Evolutionary conservation across 2,113 vertebrate species (phyloP), one percentile per base, ranked within the genome.

Genomic region (Prinia subflava): DNA sequence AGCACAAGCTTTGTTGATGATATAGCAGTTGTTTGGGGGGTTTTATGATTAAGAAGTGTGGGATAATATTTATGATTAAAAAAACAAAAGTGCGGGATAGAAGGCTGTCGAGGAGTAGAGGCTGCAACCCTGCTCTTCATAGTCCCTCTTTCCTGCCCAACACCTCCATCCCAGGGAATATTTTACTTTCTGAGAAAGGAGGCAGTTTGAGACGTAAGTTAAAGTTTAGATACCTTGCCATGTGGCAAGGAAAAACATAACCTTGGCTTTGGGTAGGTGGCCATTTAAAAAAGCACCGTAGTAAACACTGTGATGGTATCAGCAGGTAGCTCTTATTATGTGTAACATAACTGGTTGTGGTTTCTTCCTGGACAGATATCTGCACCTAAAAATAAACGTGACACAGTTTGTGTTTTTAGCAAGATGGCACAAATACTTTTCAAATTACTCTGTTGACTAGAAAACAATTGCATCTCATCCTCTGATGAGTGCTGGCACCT

Each of bases 381-480:
- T 80, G 81, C 25, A n/a, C n/a, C 94, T 90, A 95, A 96, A 96
- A 95, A 94, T 95, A 97, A 50, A 62, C 0, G 0, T 95, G 93
- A 80, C 94, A 94, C 53, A 20, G 39, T 92, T 88, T 74, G 78
- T 95, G 82, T 59, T 96, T 97, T 91, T 94, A 84, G 87, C 91
- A 92, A 85, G 95, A 85, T 52, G 63, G 82, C 55, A 83, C 87
- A 94, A 94, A 97, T 96, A 90, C 50, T 89, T 97, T 95, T 95
- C 78, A 88, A 95, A 90, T 85, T 95, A 95, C 94, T 92, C 89
- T n/a, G n/a, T 77, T 95, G 75, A 42, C 89, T 64, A 67, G 87
- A 88, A 96, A 94, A 95, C 94, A 95, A 95, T 97, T 80, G 50
- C 1, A 4, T 55, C 90, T 76, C 64, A 24, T 42, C 52, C 74